Base-by-base conservation (phyloP, 2,888 invertebrate species). In the Drosophila lacicola region DNA sequence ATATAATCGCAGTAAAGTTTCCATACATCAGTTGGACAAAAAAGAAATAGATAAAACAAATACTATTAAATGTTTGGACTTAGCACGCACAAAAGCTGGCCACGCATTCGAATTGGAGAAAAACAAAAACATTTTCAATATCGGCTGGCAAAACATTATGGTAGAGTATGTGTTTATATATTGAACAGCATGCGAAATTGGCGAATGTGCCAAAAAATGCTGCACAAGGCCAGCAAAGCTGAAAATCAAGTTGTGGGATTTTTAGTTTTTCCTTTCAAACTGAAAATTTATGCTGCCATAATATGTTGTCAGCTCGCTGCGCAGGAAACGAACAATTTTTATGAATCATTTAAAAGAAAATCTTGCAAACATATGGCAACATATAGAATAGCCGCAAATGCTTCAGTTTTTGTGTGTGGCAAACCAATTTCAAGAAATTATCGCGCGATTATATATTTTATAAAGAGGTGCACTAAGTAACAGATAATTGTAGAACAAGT, bases 331-430 rank as follows among this genome's bases (percentile, higher is more conserved):
- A 49, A 33, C 53, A 67, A 70, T 72, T 79, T 29, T 80, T 50
- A 75, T 88, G 85, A 89, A 54, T 89, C 89, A 85, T 84, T 85
- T 67, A 61, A 56, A 57, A 41, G 25, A 54, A 44, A 37, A 55
- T 56, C 41, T 45, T 11, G 58, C 60, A 29, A 44, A 13, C 60
- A 29, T 56, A 8, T 8, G 2, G 29, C 19, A 44, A 13, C 60
- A 29, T 56, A 8, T 8, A 8, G 29, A 8, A 58, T 47, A 49
- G 34, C 25, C 19, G 25, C 33, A 54, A 60, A 66, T 47, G 63
- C 56, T 49, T 60, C 29, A 29, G 53, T 49, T 50, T 46, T 62
- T 51, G 57, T 53, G 57, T 53, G 21, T 19, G 53, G 56, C 42
- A 50, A 51, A 39, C 36, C 61, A 64, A 64, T 60, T 53, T 49